phyloP scores from a whole-genome alignment of 2,113 vertebrate genomes.

The Rana temporaria region DNA sequence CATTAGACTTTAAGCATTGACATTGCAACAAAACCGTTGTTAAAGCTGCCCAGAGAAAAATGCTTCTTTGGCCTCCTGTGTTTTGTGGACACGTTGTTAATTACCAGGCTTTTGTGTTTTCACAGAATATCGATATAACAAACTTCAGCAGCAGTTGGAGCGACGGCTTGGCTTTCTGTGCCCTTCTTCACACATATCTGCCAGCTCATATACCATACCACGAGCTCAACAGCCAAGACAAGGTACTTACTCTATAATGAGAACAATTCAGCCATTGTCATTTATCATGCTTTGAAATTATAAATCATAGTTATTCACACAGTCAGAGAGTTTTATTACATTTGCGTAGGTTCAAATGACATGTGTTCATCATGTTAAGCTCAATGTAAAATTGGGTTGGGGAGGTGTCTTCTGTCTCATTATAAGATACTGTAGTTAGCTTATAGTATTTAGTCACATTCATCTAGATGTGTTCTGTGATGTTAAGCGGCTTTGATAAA shows the following conservation, averaged over 20 bases:
- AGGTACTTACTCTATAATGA: constrained; percentile 69
- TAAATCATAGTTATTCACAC: too few species aligned
- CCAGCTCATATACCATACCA: constrained; percentile 93
- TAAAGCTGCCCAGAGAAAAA: background rate
- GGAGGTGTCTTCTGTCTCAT: too few species aligned
- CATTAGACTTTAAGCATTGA: constrained; percentile 33
- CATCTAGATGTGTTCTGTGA: too few species aligned
- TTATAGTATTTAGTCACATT: too few species aligned
- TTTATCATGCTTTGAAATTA: too few species aligned
- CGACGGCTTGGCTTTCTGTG: constrained; percentile 89
- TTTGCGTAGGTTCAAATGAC: too few species aligned
- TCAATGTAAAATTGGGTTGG: too few species aligned
- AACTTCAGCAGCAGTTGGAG: constrained; percentile 97
- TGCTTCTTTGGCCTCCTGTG: background rate
- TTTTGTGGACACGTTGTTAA: background rate
- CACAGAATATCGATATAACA: constrained; percentile 90
- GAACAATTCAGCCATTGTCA: too few species aligned
- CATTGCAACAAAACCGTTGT: constrained; percentile 17
- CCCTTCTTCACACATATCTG: constrained; percentile 88
- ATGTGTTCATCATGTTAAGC: too few species aligned
- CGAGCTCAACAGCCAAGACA: constrained; percentile 89
- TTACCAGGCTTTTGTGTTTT: constrained; percentile 3
- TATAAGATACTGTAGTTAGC: too few species aligned
- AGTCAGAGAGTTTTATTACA: too few species aligned
- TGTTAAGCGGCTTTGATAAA: too few species aligned